Percentiles rank a stretch among this genome's conserved stretches.
phyloP scores from a whole-genome alignment of 2,888 invertebrate species.

The Drosophila dives region DNA sequence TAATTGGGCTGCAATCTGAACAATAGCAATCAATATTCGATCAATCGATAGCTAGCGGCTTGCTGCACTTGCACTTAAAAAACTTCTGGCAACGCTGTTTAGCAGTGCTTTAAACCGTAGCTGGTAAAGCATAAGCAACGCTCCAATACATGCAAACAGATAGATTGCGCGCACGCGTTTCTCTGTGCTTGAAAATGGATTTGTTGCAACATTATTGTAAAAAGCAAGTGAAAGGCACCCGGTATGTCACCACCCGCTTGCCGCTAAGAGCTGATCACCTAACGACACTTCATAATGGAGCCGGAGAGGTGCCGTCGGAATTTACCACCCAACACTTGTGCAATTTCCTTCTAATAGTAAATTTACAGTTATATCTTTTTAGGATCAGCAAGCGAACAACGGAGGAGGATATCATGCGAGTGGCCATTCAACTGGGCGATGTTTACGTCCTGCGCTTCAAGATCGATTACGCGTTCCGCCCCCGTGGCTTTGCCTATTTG shows the following conservation, averaged over 20 bases:
- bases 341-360: background rate
- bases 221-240: conserved; percentile 76
- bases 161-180: conserved; percentile 41
- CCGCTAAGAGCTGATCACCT: conserved; percentile 25
- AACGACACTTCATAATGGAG: conserved; percentile 63
- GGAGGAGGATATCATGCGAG: conserved; percentile 57
- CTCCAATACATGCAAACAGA: background rate
- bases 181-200: conserved; percentile 14
- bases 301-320: conserved; percentile 69
- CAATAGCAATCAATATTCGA: background rate
- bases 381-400: conserved; percentile 41
- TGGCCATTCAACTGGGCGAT: conserved; percentile 71
- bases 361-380: conserved; percentile 50
- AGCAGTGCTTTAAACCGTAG: no score
- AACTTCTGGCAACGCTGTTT: conserved; percentile 26
- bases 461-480: conserved; percentile 52
- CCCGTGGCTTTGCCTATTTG: conserved; percentile 81
- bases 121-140: conserved; percentile 16
- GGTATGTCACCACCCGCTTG: conserved; percentile 58
- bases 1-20: background rate
- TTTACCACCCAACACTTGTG: background rate
- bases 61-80: background rate
- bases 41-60: conserved; percentile 7
- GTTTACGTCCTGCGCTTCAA: conserved; percentile 78
- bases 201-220: conserved; percentile 23